Percentiles rank a stretch among this genome's conserved stretches.
These are phyloP conservation scores for Falco rusticolus DNA, from an alignment of 2,797 vertebrate genomes.

Conservation along the genomic window DNA sequence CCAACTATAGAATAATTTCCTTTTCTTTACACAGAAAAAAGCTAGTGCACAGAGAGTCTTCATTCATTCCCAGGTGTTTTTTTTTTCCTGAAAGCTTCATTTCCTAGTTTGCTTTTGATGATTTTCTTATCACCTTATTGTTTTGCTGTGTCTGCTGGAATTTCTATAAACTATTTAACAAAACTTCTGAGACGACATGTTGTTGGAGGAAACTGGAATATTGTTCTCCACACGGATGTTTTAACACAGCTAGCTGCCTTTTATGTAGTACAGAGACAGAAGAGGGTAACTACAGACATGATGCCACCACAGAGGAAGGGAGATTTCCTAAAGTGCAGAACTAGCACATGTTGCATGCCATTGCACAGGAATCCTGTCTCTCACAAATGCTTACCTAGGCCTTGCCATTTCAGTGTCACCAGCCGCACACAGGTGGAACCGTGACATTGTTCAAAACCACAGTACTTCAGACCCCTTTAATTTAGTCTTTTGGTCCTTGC, in stretches of 20 bases:
- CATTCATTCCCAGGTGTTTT: neutral
- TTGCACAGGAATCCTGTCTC: neutral
- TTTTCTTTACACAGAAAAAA: neutral
- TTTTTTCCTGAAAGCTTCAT: neutral
- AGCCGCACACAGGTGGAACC: neutral
- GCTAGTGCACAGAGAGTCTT: neutral
- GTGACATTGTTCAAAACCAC: neutral
- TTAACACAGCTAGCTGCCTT: conserved; percentile 27
- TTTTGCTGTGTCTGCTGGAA: conserved; percentile 32
- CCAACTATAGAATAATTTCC: neutral
- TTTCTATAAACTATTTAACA: conserved; percentile 53
- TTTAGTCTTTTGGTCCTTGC: neutral
- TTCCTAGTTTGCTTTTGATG: conserved; percentile 53
- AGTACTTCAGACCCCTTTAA: neutral
- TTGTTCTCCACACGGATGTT: conserved; percentile 63
- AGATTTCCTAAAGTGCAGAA: neutral
- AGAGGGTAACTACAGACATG: neutral
- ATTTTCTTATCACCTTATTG: conserved; percentile 16
- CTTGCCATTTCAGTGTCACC: neutral
- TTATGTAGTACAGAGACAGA: conserved; percentile 15
- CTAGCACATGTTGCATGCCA: neutral
- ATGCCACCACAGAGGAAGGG: neutral
- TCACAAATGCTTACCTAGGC: neutral
- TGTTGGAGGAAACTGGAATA: conserved; percentile 49
- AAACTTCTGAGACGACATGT: neutral